These are phyloP conservation scores for Goniozus legneri DNA, from an alignment of 1,140 invertebrate genomes.

Conservation along the genomic window DNA sequence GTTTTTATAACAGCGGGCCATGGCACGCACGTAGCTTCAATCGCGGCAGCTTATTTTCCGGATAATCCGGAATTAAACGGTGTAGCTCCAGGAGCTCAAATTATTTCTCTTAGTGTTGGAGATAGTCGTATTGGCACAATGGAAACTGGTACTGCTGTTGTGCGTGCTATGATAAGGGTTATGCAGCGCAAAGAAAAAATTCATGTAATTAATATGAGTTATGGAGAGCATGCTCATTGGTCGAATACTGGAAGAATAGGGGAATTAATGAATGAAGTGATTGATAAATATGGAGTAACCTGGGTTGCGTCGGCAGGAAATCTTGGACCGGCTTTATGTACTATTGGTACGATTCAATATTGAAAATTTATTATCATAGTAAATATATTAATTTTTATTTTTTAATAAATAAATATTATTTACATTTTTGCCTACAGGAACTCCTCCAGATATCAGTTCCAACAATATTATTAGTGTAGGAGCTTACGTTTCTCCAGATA, in stretches of 20 bases:
- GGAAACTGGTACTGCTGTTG: constrained; percentile 93
- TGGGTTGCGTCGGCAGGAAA: constrained; percentile 94
- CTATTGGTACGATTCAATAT: constrained; percentile 60
- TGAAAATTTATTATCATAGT: too few relatives aligned
- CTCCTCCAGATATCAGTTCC: constrained; percentile 84
- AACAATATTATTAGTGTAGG: constrained; percentile 87
- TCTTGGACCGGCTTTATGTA: constrained; percentile 88
- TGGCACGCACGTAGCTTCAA: constrained; percentile 95
- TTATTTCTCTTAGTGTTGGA: constrained; percentile 89
- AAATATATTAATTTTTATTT: constrained; percentile 1
- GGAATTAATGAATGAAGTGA: constrained; percentile 82
- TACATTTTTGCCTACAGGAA: constrained; percentile 53
- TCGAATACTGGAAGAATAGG: constrained; percentile 82
- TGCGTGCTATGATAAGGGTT: constrained; percentile 84
- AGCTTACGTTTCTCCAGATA: constrained; percentile 94
- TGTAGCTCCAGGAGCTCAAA: constrained; percentile 93
- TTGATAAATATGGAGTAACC: constrained; percentile 87
- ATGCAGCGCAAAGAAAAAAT: constrained; percentile 68
- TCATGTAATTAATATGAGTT: constrained; percentile 97
- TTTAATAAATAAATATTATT: neutral
- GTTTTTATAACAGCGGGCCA: constrained; percentile 71
- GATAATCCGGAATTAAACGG: constrained; percentile 89
- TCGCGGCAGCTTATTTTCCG: constrained; percentile 89
- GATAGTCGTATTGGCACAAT: constrained; percentile 87
- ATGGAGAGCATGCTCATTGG: constrained; percentile 92